These are phyloP conservation scores for Aphyosemion australe DNA, from an alignment of 2,113 vertebrate genomes.

Conservation along the genomic window DNA sequence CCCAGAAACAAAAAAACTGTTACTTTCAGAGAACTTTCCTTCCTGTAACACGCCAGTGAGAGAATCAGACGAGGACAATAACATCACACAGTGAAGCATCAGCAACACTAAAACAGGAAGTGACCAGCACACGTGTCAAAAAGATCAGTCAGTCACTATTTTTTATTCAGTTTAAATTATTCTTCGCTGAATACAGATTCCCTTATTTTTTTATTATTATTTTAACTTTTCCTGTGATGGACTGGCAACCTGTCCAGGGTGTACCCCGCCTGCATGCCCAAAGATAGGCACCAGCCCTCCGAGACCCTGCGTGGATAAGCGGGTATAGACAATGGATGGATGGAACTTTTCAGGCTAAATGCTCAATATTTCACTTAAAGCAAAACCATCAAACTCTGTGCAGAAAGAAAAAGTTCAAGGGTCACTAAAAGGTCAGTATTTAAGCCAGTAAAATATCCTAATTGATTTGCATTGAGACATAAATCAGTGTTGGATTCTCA, in stretches of 20 bases:
- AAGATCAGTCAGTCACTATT: too few relatives aligned
- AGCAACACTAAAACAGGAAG: background rate
- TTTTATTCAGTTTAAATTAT: too few relatives aligned
- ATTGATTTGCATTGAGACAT: slow-evolving; percentile 63
- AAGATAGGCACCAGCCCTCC: too few relatives aligned
- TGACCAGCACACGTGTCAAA: too few relatives aligned
- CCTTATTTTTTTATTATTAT: too few relatives aligned
- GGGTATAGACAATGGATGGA: too few relatives aligned
- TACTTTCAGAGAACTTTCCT: slow-evolving; percentile 40
- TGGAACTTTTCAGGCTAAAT: too few relatives aligned
- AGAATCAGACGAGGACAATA: background rate
- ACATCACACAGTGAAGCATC: background rate
- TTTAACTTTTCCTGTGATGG: too few relatives aligned
- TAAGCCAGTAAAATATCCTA: slow-evolving; percentile 68
- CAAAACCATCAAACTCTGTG: slow-evolving; percentile 7
- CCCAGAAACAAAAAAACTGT: slow-evolving; percentile 36
- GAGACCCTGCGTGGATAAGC: too few relatives aligned
- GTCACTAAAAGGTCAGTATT: slow-evolving; percentile 66
- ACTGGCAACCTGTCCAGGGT: too few relatives aligned
- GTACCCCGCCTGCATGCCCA: too few relatives aligned
- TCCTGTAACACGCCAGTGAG: slow-evolving; percentile 8
- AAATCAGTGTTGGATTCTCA: slow-evolving; percentile 58
- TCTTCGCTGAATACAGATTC: too few relatives aligned
- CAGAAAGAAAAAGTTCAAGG: slow-evolving; percentile 40
- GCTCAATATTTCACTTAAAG: slow-evolving; percentile 3